A percentile compares a stretch with the other conserved stretches of the same genome.
Conservation (phyloP, 53 echinoderm and acorn worm species). For the Astropecten irregularis region DNA sequence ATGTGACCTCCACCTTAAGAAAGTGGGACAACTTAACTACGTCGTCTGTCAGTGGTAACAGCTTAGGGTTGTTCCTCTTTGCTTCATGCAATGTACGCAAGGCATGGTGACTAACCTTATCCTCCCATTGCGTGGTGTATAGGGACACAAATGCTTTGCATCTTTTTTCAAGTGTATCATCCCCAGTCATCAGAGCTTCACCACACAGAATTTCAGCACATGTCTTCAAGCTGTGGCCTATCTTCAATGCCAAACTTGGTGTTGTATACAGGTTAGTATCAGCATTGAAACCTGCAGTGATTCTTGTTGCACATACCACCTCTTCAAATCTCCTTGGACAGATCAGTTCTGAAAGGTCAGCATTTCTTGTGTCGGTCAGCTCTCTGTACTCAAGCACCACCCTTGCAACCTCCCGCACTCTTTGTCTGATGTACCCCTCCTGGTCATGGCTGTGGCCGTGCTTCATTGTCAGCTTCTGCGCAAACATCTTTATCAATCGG, state of each 20-base stretch:
- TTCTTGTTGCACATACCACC: slow-evolving; percentile 41
- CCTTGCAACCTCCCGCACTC: slow-evolving; percentile 56
- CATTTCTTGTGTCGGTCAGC: slow-evolving; percentile 49
- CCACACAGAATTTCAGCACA: slow-evolving; percentile 22
- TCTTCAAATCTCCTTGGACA: slow-evolving; percentile 62
- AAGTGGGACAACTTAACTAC: slow-evolving; percentile 45
- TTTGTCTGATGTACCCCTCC: slow-evolving; percentile 50
- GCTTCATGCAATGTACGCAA: slow-evolving; percentile 57
- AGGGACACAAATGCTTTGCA: slow-evolving; percentile 34
- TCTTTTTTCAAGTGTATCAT: slow-evolving; percentile 32
- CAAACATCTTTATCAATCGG: slow-evolving; percentile 48
- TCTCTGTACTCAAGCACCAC: slow-evolving; percentile 50
- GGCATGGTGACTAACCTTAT: slow-evolving; percentile 58
- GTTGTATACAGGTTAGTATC: slow-evolving; percentile 39
- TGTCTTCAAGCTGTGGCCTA: slow-evolving; percentile 59
- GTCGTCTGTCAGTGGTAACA: slow-evolving; percentile 68
- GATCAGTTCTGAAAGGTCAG: slow-evolving; percentile 52
- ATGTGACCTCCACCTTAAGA: slow-evolving; percentile 26
- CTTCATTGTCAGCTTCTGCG: slow-evolving; percentile 37
- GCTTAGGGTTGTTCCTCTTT: slow-evolving; percentile 58
- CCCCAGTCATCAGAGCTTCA: slow-evolving; percentile 44
- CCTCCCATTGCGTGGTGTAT: slow-evolving; percentile 63
- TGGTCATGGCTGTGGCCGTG: slow-evolving; percentile 56
- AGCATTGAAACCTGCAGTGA: slow-evolving; percentile 47
- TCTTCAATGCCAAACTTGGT: slow-evolving; percentile 63